Evolutionary conservation across 1,140 invertebrate species (phyloP), one percentile per base, ranked within the genome.

Genomic region (Aphelinus certus): DNA sequence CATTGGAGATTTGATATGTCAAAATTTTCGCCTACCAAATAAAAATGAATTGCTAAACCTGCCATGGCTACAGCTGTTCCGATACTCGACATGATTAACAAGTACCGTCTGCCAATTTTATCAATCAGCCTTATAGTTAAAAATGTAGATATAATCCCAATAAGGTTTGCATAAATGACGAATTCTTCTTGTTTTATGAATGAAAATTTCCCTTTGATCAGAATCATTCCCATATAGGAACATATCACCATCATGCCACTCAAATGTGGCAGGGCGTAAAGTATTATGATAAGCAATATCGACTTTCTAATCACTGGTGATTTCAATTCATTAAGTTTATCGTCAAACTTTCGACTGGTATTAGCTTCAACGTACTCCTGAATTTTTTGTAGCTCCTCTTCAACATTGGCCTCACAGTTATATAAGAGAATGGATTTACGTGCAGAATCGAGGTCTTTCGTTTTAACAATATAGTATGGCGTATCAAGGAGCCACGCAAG

Each of bases 181-280:
- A 89, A 86, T 55, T 86, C 81, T 63, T 88, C 80, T 7, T 88
- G 82, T 2, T 85, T 80, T 9, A 91, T 80, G 0, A 84, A 58
- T 1, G 77, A 83, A 3, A 89, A 88, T 69, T 91, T 90, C 46
- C 89, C 89, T 51, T 87, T 83, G 4, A 90, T 88, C 73, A 95
- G 91, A 79, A 95, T 95, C 56, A 91, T 90, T 73, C 94, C 92
- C 10, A 93, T 90, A 79, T 95, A 95, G 47, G 92, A 91, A 75
- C 92, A 91, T 43, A 95, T 88, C 1, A 91, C 92, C 66, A 92
- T 92, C 10, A 93, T 91, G 1, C 94, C 93, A 69, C 91, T 92
- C 49, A 94, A 88, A 81, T 95, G 93, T 81, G 95, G 93, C 10
- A 94, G 91, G 4, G 92, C 86, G 79, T 93, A 92, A 71, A 95